Base-by-base conservation (phyloP, 2,888 invertebrate genomes). In the Biston stratarius region DNA sequence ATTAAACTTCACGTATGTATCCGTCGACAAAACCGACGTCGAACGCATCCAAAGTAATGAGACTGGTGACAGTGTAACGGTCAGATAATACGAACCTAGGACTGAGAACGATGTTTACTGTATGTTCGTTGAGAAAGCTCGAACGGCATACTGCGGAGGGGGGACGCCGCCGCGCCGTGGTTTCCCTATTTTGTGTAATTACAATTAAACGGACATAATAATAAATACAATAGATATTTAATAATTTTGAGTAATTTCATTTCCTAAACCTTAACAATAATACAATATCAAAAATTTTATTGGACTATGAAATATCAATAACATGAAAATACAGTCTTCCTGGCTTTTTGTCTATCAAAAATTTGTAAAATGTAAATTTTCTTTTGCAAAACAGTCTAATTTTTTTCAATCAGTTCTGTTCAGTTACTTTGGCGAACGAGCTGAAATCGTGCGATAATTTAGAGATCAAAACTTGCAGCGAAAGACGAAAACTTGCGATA, bases 321-420 rank as follows among this genome's bases (percentile, higher is more conserved):
- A 87, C 82, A 82, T 88, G 89, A 92, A 92, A 86, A 91, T 92
- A 92, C 93, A 93, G 93, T 93, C 93, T 94, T 93, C 84, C 90
- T 86, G 90, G 90, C 81, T 83, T 88, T 87, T 88, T 85, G 86
- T 85, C 88, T 89, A 90, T 92, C 84, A 91, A 92, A 92, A 90
- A 83, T 86, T 90, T 93, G 92, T 92, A 92, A 92, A 92, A 88
- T 93, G 93, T 93, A 92, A 90, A 91, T 86, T 89, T 90, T 80
- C 81, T 71, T 76, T 85, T 82, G 83, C 83, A 86, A 90, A 89
- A 89, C 84, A 87, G 87, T 86, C 84, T 87, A 86, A 84, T 76
- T 70, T 79, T 24, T 70, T 79, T 77, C 78, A 78, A 77, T 77
- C 77, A 79, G 82, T 81, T 79, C 79, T 74, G 76, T 74, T 74